Evolutionary conservation across 2,888 invertebrate species (phyloP).

Genomic region (Julus scanicus): DNA sequence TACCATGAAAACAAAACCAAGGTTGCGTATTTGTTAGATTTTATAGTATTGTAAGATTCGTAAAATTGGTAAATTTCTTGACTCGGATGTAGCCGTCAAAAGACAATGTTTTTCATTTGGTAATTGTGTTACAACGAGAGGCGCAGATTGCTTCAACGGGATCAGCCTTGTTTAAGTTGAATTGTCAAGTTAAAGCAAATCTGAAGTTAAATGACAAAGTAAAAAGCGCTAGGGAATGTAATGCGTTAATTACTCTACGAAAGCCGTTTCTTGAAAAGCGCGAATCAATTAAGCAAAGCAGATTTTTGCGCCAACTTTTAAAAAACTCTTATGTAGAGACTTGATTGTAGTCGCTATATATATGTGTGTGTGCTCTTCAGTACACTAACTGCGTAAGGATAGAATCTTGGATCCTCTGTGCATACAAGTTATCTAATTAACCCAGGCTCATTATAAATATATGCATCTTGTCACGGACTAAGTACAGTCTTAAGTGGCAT

Average conservation of each 20-base stretch:
- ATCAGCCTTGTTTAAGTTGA: neutral
- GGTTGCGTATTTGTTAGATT: too few relatives aligned
- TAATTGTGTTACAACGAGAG: neutral
- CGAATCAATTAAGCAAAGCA: slow-evolving; percentile 14
- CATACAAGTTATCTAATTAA: neutral
- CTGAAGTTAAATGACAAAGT: slow-evolving; percentile 22
- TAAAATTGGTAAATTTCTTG: too few relatives aligned
- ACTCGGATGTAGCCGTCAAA: neutral
- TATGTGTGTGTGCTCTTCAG: neutral
- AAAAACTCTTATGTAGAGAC: neutral
- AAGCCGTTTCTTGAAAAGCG: slow-evolving; percentile 11
- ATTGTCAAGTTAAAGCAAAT: slow-evolving; percentile 28
- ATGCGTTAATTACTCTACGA: slow-evolving; percentile 26
- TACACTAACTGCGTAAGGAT: too few relatives aligned
- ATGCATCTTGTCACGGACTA: neutral
- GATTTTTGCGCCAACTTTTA: slow-evolving; percentile 21
- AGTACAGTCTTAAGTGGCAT: neutral
- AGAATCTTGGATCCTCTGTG: neutral
- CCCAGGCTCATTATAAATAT: slow-evolving; percentile 4
- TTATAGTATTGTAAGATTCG: too few relatives aligned
- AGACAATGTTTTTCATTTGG: neutral
- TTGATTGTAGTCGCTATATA: neutral
- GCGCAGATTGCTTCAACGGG: neutral
- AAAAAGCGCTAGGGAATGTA: slow-evolving; percentile 3
- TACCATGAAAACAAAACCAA: neutral